Conservation (phyloP, 2,888 invertebrate genomes). For the Disparrhopalites patrizii region DNA sequence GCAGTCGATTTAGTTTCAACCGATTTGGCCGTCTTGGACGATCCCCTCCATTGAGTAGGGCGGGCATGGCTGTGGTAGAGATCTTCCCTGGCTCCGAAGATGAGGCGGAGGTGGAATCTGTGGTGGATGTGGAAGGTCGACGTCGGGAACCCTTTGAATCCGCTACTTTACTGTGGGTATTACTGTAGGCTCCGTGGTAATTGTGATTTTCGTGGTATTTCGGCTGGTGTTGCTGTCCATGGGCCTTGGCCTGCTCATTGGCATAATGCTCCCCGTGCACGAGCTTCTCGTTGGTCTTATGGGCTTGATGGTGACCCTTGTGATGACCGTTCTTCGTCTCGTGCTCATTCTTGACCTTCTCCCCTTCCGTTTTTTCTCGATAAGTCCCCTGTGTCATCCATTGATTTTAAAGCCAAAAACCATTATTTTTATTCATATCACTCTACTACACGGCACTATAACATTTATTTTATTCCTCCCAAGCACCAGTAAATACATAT, state of each 20-base stretch:
- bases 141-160: neutral
- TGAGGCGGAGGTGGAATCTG: neutral
- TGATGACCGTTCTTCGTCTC: slow-evolving; percentile 40
- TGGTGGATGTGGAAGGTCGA: neutral
- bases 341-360: slow-evolving; percentile 46
- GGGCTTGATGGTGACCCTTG: slow-evolving; percentile 41
- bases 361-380: slow-evolving; percentile 43
- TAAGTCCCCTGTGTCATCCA: slow-evolving; percentile 43
- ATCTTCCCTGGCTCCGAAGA: no score
- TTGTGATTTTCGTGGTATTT: slow-evolving; percentile 33
- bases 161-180: neutral
- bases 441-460: no score
- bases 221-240: slow-evolving; percentile 12
- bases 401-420: neutral
- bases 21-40: neutral
- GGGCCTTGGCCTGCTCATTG: neutral
- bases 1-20: no score
- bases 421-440: no score
- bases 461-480: no score
- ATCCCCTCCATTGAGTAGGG: neutral
- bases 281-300: slow-evolving; percentile 41
- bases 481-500: no score
- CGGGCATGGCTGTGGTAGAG: no score
- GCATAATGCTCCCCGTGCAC: slow-evolving; percentile 23
- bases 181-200: slow-evolving; percentile 37